A percentile compares a stretch with the other conserved stretches of the same genome.
These are phyloP conservation scores for Alaudala cheleensis DNA, from an alignment of 2,113 vertebrate genomes.

Conservation along the genomic window DNA sequence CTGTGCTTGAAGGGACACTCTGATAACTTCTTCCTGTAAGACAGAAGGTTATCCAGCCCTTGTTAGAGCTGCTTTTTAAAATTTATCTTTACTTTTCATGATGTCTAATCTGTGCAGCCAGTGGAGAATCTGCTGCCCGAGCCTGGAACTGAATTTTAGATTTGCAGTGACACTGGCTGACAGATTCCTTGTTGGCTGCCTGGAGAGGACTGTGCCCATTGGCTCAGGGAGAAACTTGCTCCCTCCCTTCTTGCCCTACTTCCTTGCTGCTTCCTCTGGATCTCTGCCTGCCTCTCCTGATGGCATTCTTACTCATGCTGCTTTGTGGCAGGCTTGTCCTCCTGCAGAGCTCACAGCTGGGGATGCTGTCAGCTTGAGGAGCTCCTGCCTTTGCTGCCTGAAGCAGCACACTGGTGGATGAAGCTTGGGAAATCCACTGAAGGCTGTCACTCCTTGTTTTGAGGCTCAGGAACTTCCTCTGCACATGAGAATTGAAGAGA, in stretches of 20 bases:
- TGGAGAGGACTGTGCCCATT: neutral
- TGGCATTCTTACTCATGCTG: neutral
- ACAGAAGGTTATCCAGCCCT: neutral
- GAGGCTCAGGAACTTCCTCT: neutral
- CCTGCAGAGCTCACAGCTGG: neutral
- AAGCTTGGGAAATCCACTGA: neutral
- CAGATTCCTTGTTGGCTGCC: neutral
- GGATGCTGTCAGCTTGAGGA: neutral
- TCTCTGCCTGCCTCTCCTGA: neutral
- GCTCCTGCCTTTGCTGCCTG: neutral
- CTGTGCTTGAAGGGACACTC: neutral
- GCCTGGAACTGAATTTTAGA: neutral
- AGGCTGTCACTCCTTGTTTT: neutral
- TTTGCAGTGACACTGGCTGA: neutral
- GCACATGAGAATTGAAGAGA: accelerated
- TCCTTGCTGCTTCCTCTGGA: neutral
- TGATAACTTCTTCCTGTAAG: neutral
- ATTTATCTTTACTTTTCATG: neutral
- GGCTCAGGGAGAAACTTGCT: neutral
- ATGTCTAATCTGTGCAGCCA: neutral
- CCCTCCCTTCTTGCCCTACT: neutral
- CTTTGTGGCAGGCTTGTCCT: neutral
- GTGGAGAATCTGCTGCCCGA: neutral
- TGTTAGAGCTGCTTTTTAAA: neutral
- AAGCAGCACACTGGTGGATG: neutral